These are phyloP conservation scores for Platysteira castanea DNA, from an alignment of 2,113 vertebrate species.

Conservation along the genomic window DNA sequence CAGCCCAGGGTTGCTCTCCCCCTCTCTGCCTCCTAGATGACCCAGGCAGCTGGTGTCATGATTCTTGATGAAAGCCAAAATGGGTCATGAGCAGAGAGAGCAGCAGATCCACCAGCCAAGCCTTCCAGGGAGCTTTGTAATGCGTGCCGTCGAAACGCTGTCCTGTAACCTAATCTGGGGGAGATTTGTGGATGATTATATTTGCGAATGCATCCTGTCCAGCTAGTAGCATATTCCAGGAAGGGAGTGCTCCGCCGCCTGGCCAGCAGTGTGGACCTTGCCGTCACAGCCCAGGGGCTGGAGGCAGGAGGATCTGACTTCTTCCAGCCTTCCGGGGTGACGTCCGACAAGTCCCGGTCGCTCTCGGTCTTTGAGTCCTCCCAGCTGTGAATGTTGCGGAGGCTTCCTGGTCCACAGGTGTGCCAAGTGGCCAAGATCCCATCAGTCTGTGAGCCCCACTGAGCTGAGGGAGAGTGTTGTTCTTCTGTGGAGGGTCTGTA, in stretches of 20 bases:
- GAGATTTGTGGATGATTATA: conserved; percentile 48
- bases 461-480: rapidly evolving
- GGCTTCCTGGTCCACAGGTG: neutral
- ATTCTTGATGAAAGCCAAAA: conserved; percentile 60
- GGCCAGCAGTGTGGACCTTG: neutral
- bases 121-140: conserved; percentile 38
- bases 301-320: conserved; percentile 9
- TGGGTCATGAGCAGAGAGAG: conserved; percentile 42
- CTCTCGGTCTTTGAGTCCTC: neutral
- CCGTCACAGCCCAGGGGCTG: neutral
- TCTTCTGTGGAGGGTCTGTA: neutral
- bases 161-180: conserved; percentile 39
- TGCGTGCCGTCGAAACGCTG: neutral
- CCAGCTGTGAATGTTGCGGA: neutral
- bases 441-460: rapidly evolving
- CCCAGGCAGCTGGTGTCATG: conserved; percentile 56
- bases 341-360: neutral
- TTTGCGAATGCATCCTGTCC: conserved; percentile 33
- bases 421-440: neutral
- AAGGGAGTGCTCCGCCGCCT: neutral
- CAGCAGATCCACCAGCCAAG: conserved; percentile 32
- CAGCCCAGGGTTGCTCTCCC: conserved; percentile 9
- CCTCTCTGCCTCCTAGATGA: conserved; percentile 57
- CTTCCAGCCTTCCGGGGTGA: conserved; percentile 14
- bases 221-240: conserved; percentile 46